Conservation (phyloP, 2,113 vertebrate genomes). For the Amphiprion ocellaris region DNA sequence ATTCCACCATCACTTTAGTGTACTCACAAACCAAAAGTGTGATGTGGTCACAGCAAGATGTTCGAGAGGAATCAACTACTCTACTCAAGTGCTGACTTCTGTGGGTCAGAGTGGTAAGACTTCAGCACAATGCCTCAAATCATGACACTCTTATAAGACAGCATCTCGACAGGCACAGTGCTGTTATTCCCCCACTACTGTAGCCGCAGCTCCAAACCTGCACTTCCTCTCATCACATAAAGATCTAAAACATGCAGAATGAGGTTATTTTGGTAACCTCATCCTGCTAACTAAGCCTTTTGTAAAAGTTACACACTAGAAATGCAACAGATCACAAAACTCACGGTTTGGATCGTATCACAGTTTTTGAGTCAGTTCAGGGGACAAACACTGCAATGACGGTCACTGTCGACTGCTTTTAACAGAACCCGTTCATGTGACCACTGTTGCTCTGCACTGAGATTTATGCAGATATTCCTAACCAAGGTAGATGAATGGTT, state of each 20-base stretch:
- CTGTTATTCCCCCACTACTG: background rate
- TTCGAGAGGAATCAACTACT: slow-evolving; percentile 26
- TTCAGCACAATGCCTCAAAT: slow-evolving; percentile 23
- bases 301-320: slow-evolving; percentile 2
- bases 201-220: background rate
- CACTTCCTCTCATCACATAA: background rate
- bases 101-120: slow-evolving; percentile 22
- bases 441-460: too few species aligned
- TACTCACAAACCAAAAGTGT: slow-evolving; percentile 44
- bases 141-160: background rate
- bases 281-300: background rate
- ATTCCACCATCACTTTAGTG: slow-evolving; percentile 26
- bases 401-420: too few species aligned
- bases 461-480: too few species aligned
- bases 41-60: slow-evolving; percentile 35
- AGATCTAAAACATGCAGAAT: background rate
- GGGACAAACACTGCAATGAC: too few species aligned
- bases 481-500: too few species aligned
- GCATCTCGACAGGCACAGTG: background rate
- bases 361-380: too few species aligned
- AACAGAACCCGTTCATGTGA: too few species aligned
- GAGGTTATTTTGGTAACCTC: background rate
- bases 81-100: slow-evolving; percentile 18
- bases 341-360: too few species aligned
- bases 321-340: too few species aligned